Conservation (phyloP, 2,888 invertebrate genomes). For the Himalopsyche kuldschensis region DNA sequence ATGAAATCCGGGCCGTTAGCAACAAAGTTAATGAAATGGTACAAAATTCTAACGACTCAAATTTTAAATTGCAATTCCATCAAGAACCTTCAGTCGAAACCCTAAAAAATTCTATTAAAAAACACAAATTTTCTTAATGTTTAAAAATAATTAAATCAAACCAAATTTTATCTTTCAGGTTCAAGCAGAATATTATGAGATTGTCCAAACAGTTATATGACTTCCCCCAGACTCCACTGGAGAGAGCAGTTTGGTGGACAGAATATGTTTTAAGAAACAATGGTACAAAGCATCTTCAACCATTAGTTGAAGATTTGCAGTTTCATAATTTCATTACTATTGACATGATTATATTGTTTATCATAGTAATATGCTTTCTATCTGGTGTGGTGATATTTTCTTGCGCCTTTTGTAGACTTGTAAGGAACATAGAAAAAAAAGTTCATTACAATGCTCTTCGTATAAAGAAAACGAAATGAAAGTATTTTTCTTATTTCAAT, state of each 20-base stretch:
- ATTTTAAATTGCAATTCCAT: no score
- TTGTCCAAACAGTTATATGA: constrained; percentile 18
- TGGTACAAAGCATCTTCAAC: constrained; percentile 18
- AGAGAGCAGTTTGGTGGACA: constrained; percentile 30
- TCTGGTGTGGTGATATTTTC: not conserved
- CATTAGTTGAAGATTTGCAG: not conserved
- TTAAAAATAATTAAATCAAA: not conserved
- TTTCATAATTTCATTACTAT: not conserved
- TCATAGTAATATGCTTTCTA: not conserved
- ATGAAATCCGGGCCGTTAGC: no score
- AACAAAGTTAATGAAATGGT: no score
- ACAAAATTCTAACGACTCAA: no score
- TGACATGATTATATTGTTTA: not conserved
- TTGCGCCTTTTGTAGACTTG: not conserved
- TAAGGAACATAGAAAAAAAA: not conserved
- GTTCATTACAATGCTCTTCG: no score
- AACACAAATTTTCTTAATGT: no score
- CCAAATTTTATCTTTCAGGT: not conserved
- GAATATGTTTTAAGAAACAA: constrained; percentile 27
- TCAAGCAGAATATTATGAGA: constrained; percentile 10
- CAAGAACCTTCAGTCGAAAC: no score
- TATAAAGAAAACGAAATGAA: no score
- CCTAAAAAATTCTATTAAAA: no score
- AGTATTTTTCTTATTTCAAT: no score
- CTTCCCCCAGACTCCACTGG: constrained; percentile 8